Percentiles rank a stretch among this genome's conserved stretches.
phyloP scores from a whole-genome alignment of 2,888 invertebrate genomes.

The Pammene fasciana region DNA sequence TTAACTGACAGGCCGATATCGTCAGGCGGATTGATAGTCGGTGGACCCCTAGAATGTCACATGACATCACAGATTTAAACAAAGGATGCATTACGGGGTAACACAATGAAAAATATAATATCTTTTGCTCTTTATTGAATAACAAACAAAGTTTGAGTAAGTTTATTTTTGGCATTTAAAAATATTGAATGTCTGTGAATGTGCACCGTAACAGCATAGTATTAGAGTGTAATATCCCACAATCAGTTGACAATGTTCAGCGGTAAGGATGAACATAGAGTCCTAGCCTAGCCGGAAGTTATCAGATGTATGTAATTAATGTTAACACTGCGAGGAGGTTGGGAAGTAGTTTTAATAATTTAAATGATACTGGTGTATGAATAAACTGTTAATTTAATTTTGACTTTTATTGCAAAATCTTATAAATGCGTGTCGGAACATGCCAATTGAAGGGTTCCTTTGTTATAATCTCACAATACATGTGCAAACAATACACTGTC shows the following conservation, averaged over 20 bases:
- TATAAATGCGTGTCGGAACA: too few relatives aligned
- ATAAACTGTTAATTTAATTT: constrained; percentile 77
- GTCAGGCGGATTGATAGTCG: too few relatives aligned
- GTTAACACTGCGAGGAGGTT: constrained; percentile 51
- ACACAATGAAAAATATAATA: not conserved
- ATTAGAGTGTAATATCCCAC: constrained; percentile 2
- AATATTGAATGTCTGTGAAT: not conserved
- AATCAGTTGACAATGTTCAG: constrained; percentile 2
- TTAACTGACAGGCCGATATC: too few relatives aligned
- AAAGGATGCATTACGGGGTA: too few relatives aligned
- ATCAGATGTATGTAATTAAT: constrained; percentile 31
- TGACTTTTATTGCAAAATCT: constrained; percentile 40
- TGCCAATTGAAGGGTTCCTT: too few relatives aligned
- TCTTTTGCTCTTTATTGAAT: not conserved
- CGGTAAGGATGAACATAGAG: constrained; percentile 17
- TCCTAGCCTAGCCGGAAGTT: constrained; percentile 28
- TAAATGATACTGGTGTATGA: constrained; percentile 73
- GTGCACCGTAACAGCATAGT: not conserved
- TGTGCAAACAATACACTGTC: too few relatives aligned
- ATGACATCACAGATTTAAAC: too few relatives aligned
- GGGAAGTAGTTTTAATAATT: constrained; percentile 70
- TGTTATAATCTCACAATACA: too few relatives aligned
- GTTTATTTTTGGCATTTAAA: constrained; percentile 6
- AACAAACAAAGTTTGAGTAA: not conserved
- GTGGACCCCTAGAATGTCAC: too few relatives aligned